A percentile compares a stretch with the other conserved stretches of the same genome.
These are phyloP conservation scores for Pachyuromys duprasi DNA, from an alignment of 2,797 vertebrate genomes.

Conservation along the genomic window DNA sequence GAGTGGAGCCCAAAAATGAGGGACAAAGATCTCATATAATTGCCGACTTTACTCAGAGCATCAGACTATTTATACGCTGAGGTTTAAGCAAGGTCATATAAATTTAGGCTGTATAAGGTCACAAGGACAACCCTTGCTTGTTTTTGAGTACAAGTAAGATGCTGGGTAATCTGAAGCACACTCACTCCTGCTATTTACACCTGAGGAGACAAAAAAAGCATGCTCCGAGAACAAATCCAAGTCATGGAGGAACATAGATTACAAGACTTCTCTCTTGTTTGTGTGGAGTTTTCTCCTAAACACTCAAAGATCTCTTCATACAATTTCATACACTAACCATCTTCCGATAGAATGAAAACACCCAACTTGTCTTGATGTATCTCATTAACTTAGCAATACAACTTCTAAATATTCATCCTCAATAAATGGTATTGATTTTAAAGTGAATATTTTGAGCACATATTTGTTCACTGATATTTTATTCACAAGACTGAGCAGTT, in stretches of 20 bases:
- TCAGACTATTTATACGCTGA: background rate
- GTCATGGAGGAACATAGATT: background rate
- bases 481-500: background rate
- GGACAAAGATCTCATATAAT: fast-evolving
- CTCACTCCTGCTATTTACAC: background rate
- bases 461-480: background rate
- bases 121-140: background rate
- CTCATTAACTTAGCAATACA: background rate
- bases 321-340: background rate
- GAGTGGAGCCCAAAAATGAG: background rate
- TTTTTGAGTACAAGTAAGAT: background rate
- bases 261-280: background rate
- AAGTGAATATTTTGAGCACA: slow-evolving; percentile 27
- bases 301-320: background rate
- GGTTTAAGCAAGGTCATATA: too few species aligned
- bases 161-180: background rate
- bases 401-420: background rate
- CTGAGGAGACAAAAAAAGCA: background rate
- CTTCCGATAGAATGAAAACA: background rate
- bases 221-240: background rate
- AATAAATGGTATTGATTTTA: slow-evolving; percentile 33
- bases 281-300: background rate
- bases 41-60: background rate
- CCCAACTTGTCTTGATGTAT: background rate
- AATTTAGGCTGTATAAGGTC: background rate